These are phyloP conservation scores for Mormyrus hasselquistii DNA, from an alignment of 2,797 vertebrate species.

Conservation along the genomic window DNA sequence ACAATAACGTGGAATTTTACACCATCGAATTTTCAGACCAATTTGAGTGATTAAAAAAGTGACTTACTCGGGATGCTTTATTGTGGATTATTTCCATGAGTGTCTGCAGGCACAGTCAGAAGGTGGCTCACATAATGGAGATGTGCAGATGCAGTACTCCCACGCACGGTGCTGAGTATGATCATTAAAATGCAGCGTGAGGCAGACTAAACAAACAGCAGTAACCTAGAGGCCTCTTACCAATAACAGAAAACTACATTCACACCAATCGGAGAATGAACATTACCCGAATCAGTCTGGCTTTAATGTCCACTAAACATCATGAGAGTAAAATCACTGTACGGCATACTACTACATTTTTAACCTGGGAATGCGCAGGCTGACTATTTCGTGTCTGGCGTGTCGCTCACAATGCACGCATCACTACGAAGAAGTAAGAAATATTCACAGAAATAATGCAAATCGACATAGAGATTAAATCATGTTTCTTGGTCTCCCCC, in stretches of 20 bases:
- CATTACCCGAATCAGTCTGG: not conserved
- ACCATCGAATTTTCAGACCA: slow-evolving; percentile 13
- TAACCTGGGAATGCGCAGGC: not conserved
- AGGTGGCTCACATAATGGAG: not conserved
- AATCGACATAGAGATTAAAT: not conserved
- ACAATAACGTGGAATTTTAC: slow-evolving; percentile 31
- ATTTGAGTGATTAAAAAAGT: slow-evolving; percentile 48
- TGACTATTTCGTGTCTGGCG: not conserved
- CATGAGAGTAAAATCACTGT: not conserved
- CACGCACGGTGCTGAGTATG: not conserved
- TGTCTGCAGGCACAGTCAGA: not conserved
- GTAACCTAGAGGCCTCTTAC: not conserved
- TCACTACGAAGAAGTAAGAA: not conserved
- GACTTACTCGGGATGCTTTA: slow-evolving; percentile 43
- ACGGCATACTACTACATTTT: not conserved
- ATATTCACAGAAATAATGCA: not conserved
- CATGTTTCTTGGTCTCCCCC: not conserved
- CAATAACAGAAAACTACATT: not conserved
- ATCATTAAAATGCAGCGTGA: not conserved
- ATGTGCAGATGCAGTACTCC: not conserved
- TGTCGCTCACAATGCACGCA: not conserved
- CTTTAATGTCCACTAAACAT: not conserved
- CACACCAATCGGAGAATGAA: not conserved
- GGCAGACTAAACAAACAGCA: not conserved
- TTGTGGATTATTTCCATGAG: not conserved